Evolutionary conservation across 2,113 vertebrate genomes (phyloP).

Genomic region (Rafetus swinhoei): DNA sequence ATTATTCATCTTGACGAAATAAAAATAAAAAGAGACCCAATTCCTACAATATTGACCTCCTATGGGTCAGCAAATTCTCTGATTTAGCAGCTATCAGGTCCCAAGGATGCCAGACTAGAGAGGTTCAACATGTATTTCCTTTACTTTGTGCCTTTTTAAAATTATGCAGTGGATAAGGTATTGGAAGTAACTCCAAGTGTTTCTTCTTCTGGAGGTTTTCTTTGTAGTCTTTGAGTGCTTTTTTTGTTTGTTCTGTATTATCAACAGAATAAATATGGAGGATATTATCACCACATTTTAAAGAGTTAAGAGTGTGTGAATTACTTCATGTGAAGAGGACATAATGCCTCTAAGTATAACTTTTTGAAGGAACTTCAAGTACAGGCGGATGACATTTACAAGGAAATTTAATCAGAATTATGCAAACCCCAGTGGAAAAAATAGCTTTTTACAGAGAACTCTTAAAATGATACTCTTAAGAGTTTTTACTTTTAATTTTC

Average conservation of each 20-base stretch:
- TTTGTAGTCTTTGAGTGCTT: background rate
- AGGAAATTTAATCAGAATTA: conserved; percentile 1
- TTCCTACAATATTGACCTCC: too few species aligned
- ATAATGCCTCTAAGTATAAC: background rate
- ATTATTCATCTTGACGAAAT: too few species aligned
- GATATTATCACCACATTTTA: background rate
- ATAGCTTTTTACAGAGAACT: background rate
- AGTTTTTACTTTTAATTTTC: conserved; percentile 42
- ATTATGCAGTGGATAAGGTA: background rate
- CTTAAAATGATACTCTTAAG: background rate
- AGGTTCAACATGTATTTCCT: background rate
- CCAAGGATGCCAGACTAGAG: too few species aligned
- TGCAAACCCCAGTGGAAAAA: background rate
- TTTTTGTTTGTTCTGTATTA: background rate
- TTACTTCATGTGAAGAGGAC: background rate
- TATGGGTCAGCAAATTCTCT: too few species aligned
- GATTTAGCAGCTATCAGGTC: too few species aligned
- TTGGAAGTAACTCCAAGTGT: background rate
- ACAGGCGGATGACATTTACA: background rate
- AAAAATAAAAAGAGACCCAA: too few species aligned
- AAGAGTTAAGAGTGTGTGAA: background rate
- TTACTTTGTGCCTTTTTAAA: background rate
- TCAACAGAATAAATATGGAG: background rate
- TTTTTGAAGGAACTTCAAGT: background rate
- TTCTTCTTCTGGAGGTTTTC: background rate